Base-by-base conservation (phyloP, 2,888 invertebrate species). In the Prosapia bicincta region DNA sequence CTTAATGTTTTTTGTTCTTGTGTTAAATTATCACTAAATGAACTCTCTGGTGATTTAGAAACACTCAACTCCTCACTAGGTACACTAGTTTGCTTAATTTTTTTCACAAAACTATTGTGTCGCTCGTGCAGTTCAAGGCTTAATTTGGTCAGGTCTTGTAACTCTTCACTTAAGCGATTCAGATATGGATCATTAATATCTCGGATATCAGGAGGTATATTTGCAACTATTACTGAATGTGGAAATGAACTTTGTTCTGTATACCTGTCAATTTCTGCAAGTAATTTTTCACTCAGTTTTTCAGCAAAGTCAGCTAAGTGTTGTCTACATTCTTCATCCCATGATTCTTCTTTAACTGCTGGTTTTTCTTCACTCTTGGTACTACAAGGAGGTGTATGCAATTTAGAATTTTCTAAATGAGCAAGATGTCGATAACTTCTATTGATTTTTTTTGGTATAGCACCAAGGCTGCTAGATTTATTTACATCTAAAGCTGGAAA, bases 221-320 rank as follows among this genome's bases (percentile, higher is more conserved):
- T 76, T 13, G 73, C 20, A 0, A 77, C 76, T 10, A 74, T 28
- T 69, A 23, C 43, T n/a, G 69, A 43, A 69, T 66, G 28, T 7
- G 74, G 74, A 5, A 74, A 24, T 26, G 69, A 65, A 38, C 69
- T 74, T 66, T 74, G 79, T 81, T 88, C 88, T 71, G 84, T 83
- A 77, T 84, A 84, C 75, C 83, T 82, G 82, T 94, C 93, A 78
- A 94, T 90, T 85, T 94, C 93, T 79, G 92, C 90, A 74, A 93
- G 87, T 78, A 95, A 85, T 83, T 93, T 93, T 82, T 93, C 93
- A 82, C 93, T 93, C n/a, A 94, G 85, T 83, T 92, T 91, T 82
- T 94, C 94, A 0, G 94, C 93, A 81, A 94, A 93, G 81, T 93
- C 93, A 1, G 91, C 91, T 78, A 94, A 86, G 83, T 93, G 92